These are phyloP conservation scores for Brachionus sp. DNA, from an alignment of 1,140 invertebrate species.

Conservation along the genomic window DNA sequence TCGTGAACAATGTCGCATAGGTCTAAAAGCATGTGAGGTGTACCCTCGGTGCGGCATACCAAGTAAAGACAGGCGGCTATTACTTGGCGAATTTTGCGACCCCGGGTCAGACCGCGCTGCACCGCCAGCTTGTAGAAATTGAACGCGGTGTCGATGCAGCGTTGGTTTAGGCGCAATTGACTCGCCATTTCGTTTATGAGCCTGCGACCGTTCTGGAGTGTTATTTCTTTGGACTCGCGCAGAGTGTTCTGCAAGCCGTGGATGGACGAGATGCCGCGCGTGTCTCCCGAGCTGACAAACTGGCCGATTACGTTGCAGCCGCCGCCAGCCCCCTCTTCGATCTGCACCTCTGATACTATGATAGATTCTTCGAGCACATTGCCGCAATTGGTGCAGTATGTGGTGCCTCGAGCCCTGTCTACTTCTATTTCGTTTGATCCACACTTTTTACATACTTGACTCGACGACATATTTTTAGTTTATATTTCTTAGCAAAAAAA, in stretches of 20 bases:
- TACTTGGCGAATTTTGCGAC: conserved; percentile 82
- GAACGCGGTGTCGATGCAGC: conserved; percentile 26
- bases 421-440: conserved; percentile 89
- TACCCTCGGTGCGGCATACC: conserved; percentile 86
- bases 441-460: conserved; percentile 73
- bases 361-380: conserved; percentile 89
- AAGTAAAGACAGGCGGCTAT: conserved; percentile 96
- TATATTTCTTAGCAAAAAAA: background rate
- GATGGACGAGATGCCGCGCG: background rate
- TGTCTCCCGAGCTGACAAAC: background rate
- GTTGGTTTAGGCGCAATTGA: conserved; percentile 41
- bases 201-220: conserved; percentile 7
- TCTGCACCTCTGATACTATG: conserved; percentile 88
- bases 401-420: conserved; percentile 84
- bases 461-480: conserved; percentile 20
- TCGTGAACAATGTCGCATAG: conserved; percentile 84
- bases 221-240: conserved; percentile 33
- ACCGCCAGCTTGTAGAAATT: conserved; percentile 89
- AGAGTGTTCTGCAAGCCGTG: background rate
- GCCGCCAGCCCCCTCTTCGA: conserved; percentile 12
- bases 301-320: conserved; percentile 20
- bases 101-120: conserved; percentile 74
- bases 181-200: conserved; percentile 44
- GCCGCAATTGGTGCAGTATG: conserved; percentile 91
- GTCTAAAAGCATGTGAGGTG: conserved; percentile 91